Percentiles rank a stretch among this genome's conserved stretches.
Evolutionary conservation across 2,797 vertebrate species (phyloP).

Genomic region (Acomys russatus): DNA sequence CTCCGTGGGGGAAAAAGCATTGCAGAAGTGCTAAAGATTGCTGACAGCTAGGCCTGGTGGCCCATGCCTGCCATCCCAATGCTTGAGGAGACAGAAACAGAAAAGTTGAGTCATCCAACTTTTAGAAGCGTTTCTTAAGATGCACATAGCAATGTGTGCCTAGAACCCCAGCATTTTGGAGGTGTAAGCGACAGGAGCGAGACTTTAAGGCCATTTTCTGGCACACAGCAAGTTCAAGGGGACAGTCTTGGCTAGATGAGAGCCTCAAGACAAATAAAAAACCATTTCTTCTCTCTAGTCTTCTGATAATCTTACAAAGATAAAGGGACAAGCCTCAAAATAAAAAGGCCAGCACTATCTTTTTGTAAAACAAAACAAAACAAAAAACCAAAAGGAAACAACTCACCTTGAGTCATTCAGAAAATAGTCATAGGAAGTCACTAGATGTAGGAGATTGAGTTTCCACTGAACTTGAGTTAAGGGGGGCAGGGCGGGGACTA

Average conservation of each 20-base stretch:
- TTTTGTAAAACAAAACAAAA: background rate
- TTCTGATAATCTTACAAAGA: conserved; percentile 36
- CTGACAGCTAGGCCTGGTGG: background rate
- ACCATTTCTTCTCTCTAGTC: background rate
- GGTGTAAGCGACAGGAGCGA: background rate
- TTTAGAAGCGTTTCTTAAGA: background rate
- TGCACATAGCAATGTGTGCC: too few species aligned
- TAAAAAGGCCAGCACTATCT: background rate
- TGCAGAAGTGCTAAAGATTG: background rate
- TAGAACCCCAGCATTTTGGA: background rate
- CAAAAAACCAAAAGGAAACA: background rate
- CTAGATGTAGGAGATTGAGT: background rate
- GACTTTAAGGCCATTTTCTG: background rate
- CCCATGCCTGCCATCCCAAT: background rate
- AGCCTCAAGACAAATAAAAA: background rate
- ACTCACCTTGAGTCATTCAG: conserved; percentile 25
- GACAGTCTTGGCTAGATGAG: background rate
- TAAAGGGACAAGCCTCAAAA: conserved; percentile 48
- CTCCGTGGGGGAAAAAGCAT: background rate
- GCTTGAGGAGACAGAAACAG: background rate
- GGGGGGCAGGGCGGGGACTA: background rate
- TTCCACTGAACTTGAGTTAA: background rate
- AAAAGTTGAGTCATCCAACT: background rate
- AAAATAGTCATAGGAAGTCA: conserved; percentile 44
- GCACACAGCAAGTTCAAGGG: background rate